A percentile compares a stretch with the other conserved stretches of the same genome.
Evolutionary conservation across 2,797 vertebrate genomes (phyloP).

Genomic region (Lepus townsendii): DNA sequence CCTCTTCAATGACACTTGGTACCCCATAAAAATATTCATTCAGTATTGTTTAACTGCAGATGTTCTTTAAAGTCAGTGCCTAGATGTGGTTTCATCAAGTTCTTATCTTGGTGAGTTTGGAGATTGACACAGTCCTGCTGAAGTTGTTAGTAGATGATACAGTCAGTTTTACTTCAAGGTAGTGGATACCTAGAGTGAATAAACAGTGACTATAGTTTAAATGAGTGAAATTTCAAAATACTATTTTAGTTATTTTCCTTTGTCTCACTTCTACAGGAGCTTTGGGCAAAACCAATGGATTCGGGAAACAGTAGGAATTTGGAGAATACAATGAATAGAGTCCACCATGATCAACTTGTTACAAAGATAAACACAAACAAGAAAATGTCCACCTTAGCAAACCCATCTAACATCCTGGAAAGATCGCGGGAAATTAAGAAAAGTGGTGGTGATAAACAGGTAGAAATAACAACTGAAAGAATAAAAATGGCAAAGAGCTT

Average conservation of each 20-base stretch:
- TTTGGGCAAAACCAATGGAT: conserved; percentile 39
- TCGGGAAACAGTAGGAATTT: conserved; percentile 52
- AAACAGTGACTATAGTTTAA: background rate
- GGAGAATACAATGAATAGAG: conserved; percentile 33
- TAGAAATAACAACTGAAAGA: conserved; percentile 55
- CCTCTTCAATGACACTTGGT: conserved; percentile 36
- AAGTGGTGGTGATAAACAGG: conserved; percentile 7
- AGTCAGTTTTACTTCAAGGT: conserved; percentile 5
- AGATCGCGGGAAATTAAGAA: conserved; percentile 75
- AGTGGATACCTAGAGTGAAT: background rate
- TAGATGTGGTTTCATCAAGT: conserved; percentile 49
- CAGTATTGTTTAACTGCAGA: background rate
- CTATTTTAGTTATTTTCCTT: conserved; percentile 50
- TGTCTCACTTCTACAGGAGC: conserved; percentile 72
- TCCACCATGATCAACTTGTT: conserved; percentile 59
- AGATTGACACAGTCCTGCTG: background rate
- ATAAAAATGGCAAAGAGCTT: conserved; percentile 68
- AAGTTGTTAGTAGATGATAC: background rate
- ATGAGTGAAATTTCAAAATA: conserved; percentile 45
- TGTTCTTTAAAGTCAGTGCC: conserved; percentile 39
- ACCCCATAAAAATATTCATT: background rate
- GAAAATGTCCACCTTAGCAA: conserved; percentile 52
- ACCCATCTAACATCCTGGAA: conserved; percentile 58
- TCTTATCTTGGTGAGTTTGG: conserved; percentile 38
- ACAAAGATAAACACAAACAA: conserved; percentile 59